Evolutionary conservation across 2,888 invertebrate genomes (phyloP), one percentile per base, ranked within the genome.

Genomic region (Alitta virens): DNA sequence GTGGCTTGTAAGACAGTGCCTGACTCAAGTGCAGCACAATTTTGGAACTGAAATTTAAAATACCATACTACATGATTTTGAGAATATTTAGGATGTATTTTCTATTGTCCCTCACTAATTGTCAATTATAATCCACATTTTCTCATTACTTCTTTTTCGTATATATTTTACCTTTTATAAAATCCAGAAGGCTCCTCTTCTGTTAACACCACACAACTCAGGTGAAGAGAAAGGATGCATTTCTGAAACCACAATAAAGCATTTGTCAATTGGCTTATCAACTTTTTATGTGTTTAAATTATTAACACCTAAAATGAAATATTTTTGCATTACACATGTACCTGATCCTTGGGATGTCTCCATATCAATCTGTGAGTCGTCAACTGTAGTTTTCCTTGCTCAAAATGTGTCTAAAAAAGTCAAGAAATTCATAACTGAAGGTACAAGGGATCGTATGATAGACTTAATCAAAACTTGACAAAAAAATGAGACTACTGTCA

Each of bases 281-380:
- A n/a, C n/a, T n/a, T n/a, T n/a, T n/a, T n/a, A n/a, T n/a, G n/a
- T n/a, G n/a, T 50, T 40, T 40, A 14, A 40, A 14, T 40, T 40
- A 14, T 40, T 40, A 14, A 40, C 16, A 14, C 16, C 16, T 14
- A 16, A 12, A 40, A 40, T 16, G 42, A n/a, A n/a, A n/a, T n/a
- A n/a, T n/a, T n/a, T n/a, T n/a, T n/a, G n/a, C n/a, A n/a, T n/a
- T n/a, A n/a, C n/a, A 33, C 33, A 33, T 33, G 33, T 65, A 78
- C 77, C 67, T 73, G 54, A 88, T 24, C 88, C 86, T 63, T 88
- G 85, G 33, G 89, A 88, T 73, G 87, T 86, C 27, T 89, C 93
- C 94, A 95, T 63, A 94, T 84, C 63, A 94, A 84, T 67, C 92
- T 87, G 77, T 92, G 91, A n/a, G 89, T 89, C 5, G 94, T 93